Evolutionary conservation across 1,140 invertebrate genomes (phyloP), one percentile per base, ranked within the genome.

Genomic region (Anoplophora glabripennis): DNA sequence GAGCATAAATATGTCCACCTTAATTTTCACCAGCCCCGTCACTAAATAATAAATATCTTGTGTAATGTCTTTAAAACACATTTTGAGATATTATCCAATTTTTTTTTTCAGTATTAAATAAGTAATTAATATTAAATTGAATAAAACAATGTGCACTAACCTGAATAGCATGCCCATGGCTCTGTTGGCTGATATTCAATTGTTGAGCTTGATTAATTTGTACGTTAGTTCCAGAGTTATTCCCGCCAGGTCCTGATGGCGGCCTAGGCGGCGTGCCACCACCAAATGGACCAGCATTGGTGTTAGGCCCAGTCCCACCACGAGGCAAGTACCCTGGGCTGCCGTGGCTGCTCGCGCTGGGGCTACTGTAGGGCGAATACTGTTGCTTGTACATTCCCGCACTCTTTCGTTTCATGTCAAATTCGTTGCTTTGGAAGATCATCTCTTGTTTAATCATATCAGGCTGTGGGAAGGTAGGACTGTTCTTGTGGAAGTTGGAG

Each of bases 131-230:
- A n/a, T n/a, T n/a, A n/a, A n/a, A n/a, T n/a, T n/a, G n/a, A 28
- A 28, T 28, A 28, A 17, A 41, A 5, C 10, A 38, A 42, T 7
- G 9, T 18, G 11, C 34, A 52, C 79, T 79, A 57, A 90, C 88
- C 82, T 90, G 88, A 58, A 90, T 85, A 63, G 86, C 86, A 68
- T 89, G 86, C 56, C 78, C 78, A 52, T 80, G 77, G 3, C 83
- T 84, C n/a, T 86, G 85, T 69, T 90, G 90, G 58, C 81, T 85
- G 58, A 92, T 88, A 72, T 93, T 90, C 61, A 93, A 75, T 71
- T 92, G 90, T 72, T 93, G 91, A 11, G 89, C 89, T 75, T 92
- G 90, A 68, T 88, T 89, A 76, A 93, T 89, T 75, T 92, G 89
- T 63, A 92, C 69, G 7, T 82, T 84, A 3, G 84, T 79, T 12